Percentiles rank a stretch among this genome's conserved stretches.
phyloP scores from a whole-genome alignment of 2,888 invertebrate species.

The Thymelicus acteon region DNA sequence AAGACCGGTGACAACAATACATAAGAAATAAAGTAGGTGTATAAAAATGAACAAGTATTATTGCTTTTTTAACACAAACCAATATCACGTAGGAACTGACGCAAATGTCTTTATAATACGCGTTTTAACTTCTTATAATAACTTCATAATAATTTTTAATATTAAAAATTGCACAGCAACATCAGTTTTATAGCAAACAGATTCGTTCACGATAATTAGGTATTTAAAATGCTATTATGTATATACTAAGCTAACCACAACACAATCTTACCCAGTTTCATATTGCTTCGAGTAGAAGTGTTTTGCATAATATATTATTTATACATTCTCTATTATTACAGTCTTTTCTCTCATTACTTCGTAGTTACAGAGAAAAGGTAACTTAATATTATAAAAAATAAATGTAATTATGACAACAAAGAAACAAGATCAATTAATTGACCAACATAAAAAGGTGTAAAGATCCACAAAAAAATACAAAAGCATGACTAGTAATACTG shows the following conservation, averaged over 20 bases:
- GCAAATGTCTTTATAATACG: background rate
- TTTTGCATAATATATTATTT: background rate
- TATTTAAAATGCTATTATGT: background rate
- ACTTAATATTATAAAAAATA: constrained; percentile 1
- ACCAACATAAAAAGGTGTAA: too few relatives aligned
- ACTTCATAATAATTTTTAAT: constrained; percentile 1
- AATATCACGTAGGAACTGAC: background rate
- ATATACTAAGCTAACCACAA: constrained; percentile 18
- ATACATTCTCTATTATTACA: constrained; percentile 12
- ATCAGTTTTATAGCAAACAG: background rate
- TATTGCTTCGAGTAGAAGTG: constrained; percentile 15
- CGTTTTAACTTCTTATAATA: background rate
- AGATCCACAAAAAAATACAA: too few relatives aligned
- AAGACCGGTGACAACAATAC: too few relatives aligned
- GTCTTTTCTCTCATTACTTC: constrained; percentile 30
- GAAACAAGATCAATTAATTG: too few relatives aligned
- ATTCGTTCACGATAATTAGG: too few relatives aligned
- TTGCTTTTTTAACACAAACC: too few relatives aligned
- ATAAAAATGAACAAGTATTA: too few relatives aligned
- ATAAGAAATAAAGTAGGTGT: too few relatives aligned
- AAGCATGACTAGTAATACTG: too few relatives aligned
- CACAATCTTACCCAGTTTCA: constrained; percentile 20
- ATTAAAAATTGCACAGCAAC: constrained; percentile 5
- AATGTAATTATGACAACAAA: background rate
- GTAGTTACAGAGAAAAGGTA: constrained; percentile 28